These are phyloP conservation scores for Drosophila lini DNA, from an alignment of 1,140 invertebrate genomes.

Conservation along the genomic window DNA sequence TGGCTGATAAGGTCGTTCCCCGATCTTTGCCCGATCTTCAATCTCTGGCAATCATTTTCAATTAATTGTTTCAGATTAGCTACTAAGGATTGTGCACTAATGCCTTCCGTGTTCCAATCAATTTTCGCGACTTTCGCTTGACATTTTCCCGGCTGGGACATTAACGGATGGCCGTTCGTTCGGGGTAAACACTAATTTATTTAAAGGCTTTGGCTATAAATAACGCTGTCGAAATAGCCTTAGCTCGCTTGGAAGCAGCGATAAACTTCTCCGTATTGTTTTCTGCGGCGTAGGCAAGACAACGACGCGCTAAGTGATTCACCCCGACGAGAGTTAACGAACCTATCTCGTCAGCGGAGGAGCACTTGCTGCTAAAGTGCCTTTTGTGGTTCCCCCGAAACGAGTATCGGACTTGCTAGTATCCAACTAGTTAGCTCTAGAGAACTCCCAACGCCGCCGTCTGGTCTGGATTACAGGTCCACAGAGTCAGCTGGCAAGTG, in stretches of 20 bases:
- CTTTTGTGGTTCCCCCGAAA: conserved; percentile 26
- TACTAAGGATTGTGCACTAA: conserved; percentile 3
- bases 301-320: conserved; percentile 31
- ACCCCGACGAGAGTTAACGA: conserved; percentile 42
- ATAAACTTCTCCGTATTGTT: conserved; percentile 51
- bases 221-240: conserved; percentile 46
- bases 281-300: conserved; percentile 49
- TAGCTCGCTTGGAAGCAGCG: conserved; percentile 37
- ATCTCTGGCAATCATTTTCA: conserved; percentile 29
- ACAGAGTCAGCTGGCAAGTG: conserved; percentile 26
- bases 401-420: background rate
- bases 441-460: conserved; percentile 17
- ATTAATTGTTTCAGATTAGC: conserved; percentile 45
- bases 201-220: conserved; percentile 49
- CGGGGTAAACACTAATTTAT: conserved; percentile 43
- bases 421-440: conserved; percentile 10
- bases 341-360: conserved; percentile 22
- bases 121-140: conserved; percentile 44
- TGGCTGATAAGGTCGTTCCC: conserved; percentile 27
- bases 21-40: conserved; percentile 44
- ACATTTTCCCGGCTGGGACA: conserved; percentile 33
- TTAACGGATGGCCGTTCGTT: conserved; percentile 17
- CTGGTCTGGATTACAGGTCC: conserved; percentile 29
- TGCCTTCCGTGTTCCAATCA: conserved; percentile 44
- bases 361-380: conserved; percentile 34